phyloP scores from a whole-genome alignment of 2,888 invertebrate genomes.

The Drosophila paracracens region DNA sequence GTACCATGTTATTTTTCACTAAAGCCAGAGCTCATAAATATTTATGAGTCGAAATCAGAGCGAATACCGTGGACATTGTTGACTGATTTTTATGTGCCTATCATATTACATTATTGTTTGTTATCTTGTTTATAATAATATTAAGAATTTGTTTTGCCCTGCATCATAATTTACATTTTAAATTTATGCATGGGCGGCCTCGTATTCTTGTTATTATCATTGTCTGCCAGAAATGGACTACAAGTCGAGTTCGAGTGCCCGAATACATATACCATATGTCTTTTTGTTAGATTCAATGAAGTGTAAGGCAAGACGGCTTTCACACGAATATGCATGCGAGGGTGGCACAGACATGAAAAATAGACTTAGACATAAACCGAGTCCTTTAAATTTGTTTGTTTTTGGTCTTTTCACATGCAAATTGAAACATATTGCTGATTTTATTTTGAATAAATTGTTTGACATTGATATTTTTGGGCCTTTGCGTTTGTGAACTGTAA shows the following conservation, averaged over 20 bases:
- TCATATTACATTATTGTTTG: conserved; percentile 64
- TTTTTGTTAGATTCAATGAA: conserved; percentile 59
- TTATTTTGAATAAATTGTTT: conserved; percentile 57
- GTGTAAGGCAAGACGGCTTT: conserved; percentile 43
- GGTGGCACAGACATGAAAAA: conserved; percentile 38
- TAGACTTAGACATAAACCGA: conserved; percentile 43
- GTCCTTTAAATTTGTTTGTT: conserved; percentile 52
- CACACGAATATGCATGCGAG: conserved; percentile 32
- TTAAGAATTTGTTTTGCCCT: conserved; percentile 44
- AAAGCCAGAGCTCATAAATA: conserved; percentile 54
- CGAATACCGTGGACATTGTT: conserved; percentile 32
- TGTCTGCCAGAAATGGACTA: conserved; percentile 19
- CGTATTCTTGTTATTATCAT: conserved; percentile 6
- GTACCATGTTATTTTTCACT: background rate
- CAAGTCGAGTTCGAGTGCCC: background rate
- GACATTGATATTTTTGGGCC: conserved; percentile 32
- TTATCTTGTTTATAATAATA: conserved; percentile 64
- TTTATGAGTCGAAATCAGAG: conserved; percentile 45
- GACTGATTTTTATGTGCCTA: conserved; percentile 50
- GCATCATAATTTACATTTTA: conserved; percentile 62
- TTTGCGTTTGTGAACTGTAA: conserved; percentile 26
- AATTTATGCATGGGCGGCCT: conserved; percentile 50
- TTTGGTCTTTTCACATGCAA: conserved; percentile 35
- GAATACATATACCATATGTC: conserved; percentile 5
- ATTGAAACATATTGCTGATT: conserved; percentile 51